These are phyloP conservation scores for Megalurothrips usitatus DNA, from an alignment of 2,888 invertebrate species.

Conservation along the genomic window DNA sequence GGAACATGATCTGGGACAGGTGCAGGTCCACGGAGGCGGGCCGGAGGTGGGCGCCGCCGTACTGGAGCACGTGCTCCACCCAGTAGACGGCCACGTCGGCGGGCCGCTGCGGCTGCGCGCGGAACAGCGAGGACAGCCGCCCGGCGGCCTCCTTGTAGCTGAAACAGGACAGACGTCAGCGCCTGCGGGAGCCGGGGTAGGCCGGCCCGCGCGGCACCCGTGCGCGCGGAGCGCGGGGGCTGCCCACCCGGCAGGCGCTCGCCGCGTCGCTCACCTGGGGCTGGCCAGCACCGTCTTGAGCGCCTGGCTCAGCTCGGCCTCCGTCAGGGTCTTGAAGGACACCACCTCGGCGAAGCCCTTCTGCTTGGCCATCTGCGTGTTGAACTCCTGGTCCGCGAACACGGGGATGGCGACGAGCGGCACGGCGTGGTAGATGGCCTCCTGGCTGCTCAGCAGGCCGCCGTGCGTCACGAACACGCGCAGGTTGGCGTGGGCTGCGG, in stretches of 20 bases:
- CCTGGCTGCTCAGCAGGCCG: neutral
- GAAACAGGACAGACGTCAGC: neutral
- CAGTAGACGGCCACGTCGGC: constrained; percentile 6
- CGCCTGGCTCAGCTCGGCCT: neutral
- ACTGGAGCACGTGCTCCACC: neutral
- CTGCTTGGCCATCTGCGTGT: neutral
- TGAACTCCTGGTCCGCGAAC: constrained; percentile 10
- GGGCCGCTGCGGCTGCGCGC: neutral
- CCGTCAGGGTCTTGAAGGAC: neutral
- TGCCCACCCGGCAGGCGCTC: neutral
- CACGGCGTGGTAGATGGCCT: neutral
- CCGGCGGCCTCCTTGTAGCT: neutral
- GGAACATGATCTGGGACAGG: neutral
- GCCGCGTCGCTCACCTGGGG: neutral
- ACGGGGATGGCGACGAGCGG: neutral
- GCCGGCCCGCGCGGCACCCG: no score
- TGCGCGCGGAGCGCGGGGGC: no score
- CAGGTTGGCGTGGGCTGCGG: neutral
- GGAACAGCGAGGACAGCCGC: neutral
- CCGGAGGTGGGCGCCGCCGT: neutral
- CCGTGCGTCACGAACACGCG: constrained; percentile 9
- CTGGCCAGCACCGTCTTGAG: neutral
- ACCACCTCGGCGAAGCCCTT: neutral
- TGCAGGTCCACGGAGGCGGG: neutral
- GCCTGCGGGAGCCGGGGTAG: no score